These are phyloP conservation scores for Triplophysa siluroides DNA, from an alignment of 2,113 vertebrate genomes.

Conservation along the genomic window DNA sequence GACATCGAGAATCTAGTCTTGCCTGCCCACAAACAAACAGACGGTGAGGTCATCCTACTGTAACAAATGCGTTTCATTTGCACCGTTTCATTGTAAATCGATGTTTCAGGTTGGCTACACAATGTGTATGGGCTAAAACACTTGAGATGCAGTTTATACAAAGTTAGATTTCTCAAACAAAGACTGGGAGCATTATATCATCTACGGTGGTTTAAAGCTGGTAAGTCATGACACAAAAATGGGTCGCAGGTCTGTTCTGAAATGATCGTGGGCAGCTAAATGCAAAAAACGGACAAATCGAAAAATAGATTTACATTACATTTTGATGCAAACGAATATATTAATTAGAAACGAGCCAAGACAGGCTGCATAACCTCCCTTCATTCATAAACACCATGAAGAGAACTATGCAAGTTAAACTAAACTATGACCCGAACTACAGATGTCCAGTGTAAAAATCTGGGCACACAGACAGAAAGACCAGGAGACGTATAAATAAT, in stretches of 20 bases:
- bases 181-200: not conserved
- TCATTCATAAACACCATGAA: not conserved
- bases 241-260: too few relatives aligned
- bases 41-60: slow-evolving; percentile 7
- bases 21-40: not conserved
- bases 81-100: slow-evolving; percentile 25
- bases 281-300: not conserved
- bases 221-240: too few relatives aligned
- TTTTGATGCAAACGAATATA: not conserved
- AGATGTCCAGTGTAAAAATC: slow-evolving; percentile 15
- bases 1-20: slow-evolving; percentile 9
- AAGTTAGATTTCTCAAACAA: slow-evolving; percentile 2
- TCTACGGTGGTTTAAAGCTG: too few relatives aligned
- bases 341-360: too few relatives aligned
- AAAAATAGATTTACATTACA: too few relatives aligned
- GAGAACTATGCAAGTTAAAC: not conserved
- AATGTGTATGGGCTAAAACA: not conserved
- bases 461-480: not conserved
- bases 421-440: not conserved
- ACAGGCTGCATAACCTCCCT: not conserved
- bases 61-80: slow-evolving; percentile 28
- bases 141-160: not conserved
- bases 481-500: not conserved
- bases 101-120: slow-evolving; percentile 30
- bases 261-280: not conserved